Evolutionary conservation across 2,888 invertebrate genomes (phyloP), one percentile per base, ranked within the genome.

Genomic region (Sussaba pulchella): DNA sequence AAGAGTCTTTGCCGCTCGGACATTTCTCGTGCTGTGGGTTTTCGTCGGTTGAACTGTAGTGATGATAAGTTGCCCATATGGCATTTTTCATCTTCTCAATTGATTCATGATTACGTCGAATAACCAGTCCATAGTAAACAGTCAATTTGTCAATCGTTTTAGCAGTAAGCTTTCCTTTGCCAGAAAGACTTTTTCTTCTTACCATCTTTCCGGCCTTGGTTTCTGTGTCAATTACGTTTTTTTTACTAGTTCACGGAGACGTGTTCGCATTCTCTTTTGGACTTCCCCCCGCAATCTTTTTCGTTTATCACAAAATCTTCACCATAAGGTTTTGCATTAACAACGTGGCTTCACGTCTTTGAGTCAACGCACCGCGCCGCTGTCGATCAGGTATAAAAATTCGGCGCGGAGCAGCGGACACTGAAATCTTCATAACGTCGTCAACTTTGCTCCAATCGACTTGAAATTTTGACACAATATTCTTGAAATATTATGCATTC

Each of bases 71-170:
- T 6, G 85, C 84, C 86, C 86, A 88, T 36, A 88, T 79, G 9
- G 74, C 85, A 31, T 76, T 75, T 71, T 82, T 83, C 85, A 86
- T 85, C 1, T 82, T 45, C 45, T 81, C 73, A 1, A 82, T 26
- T 63, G 57, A 72, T 45, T 82, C 39, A 36, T 71, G 36, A 61
- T 87, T 84, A 24, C 83, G 73, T 26, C 86, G 80, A 26, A 88
- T 87, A 2, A 86, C 88, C 36, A 84, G 54, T 10, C 86, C 87
- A 76, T 87, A 88, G 72, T 82, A 88, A 43, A 70, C 43, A 43
- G 31, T 69, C 26, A 81, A 43, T 41, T 78, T 64, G 43, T 78
- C 69, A 12, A 78, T 82, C 3, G 80, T 8, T 63, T 76, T 79
- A 3, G 59, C 75, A 21, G 79, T 82, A 2, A 82, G 43, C 54